phyloP scores from a whole-genome alignment of 2,797 vertebrate genomes.

The Delichon dasypus region DNA sequence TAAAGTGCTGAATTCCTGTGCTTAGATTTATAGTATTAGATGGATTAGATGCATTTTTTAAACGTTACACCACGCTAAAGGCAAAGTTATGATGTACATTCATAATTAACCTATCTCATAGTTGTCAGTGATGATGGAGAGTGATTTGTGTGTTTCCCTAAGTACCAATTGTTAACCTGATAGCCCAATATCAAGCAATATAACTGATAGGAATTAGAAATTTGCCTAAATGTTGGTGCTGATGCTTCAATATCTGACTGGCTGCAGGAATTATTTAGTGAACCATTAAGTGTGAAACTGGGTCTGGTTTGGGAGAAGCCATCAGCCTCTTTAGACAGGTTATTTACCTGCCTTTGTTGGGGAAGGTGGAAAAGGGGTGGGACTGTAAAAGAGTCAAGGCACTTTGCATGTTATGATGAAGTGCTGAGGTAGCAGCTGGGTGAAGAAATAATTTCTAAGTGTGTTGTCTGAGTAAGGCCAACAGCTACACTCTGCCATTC shows the following conservation, averaged over 20 bases:
- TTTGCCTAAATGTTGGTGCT: neutral
- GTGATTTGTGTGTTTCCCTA: neutral
- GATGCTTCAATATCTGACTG: neutral
- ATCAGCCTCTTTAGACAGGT: neutral
- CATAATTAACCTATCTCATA: neutral
- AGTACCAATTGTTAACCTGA: neutral
- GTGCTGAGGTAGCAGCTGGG: neutral
- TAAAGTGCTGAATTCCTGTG: neutral
- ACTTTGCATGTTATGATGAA: neutral
- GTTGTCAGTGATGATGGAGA: neutral
- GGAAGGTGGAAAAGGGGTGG: neutral
- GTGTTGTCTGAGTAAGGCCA: neutral
- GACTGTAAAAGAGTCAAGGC: neutral
- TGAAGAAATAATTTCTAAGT: neutral
- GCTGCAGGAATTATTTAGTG: neutral
- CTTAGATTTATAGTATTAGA: neutral
- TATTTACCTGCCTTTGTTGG: neutral
- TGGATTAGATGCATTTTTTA: neutral
- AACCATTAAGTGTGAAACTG: neutral
- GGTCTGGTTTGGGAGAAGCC: neutral
- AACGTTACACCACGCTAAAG: neutral
- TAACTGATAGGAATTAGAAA: neutral
- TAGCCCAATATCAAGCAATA: neutral
- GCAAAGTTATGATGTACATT: neutral
- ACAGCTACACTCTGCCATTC: fast-evolving